Percentiles rank a stretch among this genome's conserved stretches.
phyloP scores from a whole-genome alignment of 2,888 invertebrate genomes.

The Diarsia rubi region DNA sequence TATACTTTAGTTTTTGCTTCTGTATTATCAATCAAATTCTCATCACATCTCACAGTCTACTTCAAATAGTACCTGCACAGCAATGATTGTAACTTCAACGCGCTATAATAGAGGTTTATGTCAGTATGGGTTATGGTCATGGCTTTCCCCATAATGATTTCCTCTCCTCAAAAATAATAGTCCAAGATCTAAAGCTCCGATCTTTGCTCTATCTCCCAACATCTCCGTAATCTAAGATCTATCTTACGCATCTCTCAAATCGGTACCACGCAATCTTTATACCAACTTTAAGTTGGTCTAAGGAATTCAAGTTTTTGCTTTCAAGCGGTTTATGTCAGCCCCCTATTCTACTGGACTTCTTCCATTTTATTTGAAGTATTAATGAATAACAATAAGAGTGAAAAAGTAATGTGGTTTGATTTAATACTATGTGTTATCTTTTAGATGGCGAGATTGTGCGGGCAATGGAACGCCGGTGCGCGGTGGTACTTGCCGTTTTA shows the following conservation, averaged over 20 bases:
- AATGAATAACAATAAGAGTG: constrained; percentile 88
- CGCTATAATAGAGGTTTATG: constrained; percentile 45
- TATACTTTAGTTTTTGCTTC: constrained; percentile 7
- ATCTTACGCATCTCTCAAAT: constrained; percentile 48
- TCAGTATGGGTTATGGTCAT: constrained; percentile 17
- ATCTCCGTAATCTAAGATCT: constrained; percentile 51
- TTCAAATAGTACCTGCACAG: background rate
- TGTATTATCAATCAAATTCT: constrained; percentile 8
- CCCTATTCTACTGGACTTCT: constrained; percentile 84
- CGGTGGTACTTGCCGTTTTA: constrained; percentile 48
- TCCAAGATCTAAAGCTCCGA: constrained; percentile 11
- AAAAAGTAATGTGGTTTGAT: constrained; percentile 86
- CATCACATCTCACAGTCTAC: constrained; percentile 18
- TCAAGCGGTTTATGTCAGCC: constrained; percentile 86
- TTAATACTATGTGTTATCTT: constrained; percentile 81
- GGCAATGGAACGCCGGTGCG: constrained; percentile 45
- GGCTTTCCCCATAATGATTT: constrained; percentile 28
- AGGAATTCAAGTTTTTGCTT: constrained; percentile 81
- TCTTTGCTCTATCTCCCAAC: constrained; percentile 13
- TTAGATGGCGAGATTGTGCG: constrained; percentile 74
- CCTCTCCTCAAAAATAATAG: constrained; percentile 35
- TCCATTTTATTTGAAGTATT: constrained; percentile 88
- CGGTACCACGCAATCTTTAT: constrained; percentile 51
- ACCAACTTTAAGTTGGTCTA: constrained; percentile 74
- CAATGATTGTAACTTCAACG: constrained; percentile 8